A percentile compares a stretch with the other conserved stretches of the same genome.
Conservation (phyloP, 2,888 invertebrate species). For the Teleiodes luculella region DNA sequence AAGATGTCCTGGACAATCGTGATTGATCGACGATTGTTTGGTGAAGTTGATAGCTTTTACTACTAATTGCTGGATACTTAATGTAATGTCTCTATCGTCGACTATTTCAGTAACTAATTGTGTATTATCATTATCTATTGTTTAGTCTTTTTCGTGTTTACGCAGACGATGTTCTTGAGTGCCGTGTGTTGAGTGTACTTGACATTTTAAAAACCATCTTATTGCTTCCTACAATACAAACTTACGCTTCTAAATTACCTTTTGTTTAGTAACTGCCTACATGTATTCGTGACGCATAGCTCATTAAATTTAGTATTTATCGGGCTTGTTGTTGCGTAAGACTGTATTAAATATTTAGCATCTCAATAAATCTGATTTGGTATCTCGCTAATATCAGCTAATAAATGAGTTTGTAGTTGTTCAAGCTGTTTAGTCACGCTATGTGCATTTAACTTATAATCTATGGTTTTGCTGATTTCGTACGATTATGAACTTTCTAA, state of each 20-base stretch:
- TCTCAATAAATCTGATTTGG: constrained; percentile 2
- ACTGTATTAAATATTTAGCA: background rate
- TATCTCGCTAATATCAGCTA: background rate
- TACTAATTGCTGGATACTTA: background rate
- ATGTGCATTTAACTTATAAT: background rate
- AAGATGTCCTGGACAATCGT: background rate
- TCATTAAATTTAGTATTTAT: background rate
- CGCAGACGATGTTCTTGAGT: background rate
- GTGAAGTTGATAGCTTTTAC: background rate
- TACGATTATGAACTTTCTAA: background rate
- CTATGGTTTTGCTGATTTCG: background rate
- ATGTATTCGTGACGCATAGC: background rate
- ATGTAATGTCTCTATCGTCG: background rate
- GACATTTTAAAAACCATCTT: background rate
- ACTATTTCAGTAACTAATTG: background rate
- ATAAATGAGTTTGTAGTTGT: background rate
- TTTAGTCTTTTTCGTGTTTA: background rate
- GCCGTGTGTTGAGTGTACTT: constrained; percentile 1
- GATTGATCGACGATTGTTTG: background rate
- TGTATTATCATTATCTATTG: background rate
- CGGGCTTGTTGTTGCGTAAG: background rate
- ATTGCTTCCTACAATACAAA: background rate
- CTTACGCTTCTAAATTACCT: background rate
- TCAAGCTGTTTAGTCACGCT: background rate
- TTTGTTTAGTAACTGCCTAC: background rate